Evolutionary conservation across 2,888 invertebrate species (phyloP).

Genomic region (Cinara cedri): DNA sequence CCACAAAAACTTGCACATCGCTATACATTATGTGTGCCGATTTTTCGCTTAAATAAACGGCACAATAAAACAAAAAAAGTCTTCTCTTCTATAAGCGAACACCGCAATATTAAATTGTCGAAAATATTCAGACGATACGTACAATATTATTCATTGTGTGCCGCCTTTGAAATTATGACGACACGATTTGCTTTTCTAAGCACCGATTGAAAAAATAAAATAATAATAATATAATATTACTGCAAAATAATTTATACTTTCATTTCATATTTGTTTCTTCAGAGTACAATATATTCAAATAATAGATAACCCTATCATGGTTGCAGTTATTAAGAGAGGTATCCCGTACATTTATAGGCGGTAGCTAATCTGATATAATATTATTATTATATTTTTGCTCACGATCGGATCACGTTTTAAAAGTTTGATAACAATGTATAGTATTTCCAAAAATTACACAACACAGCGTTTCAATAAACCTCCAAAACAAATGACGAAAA

Average conservation of each 20-base stretch:
- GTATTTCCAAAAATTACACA: background rate
- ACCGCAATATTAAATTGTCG: too few relatives aligned
- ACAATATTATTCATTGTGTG: too few relatives aligned
- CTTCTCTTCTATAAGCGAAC: too few relatives aligned
- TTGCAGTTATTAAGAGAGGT: background rate
- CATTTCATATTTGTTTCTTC: too few relatives aligned
- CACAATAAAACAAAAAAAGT: background rate
- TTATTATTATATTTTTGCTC: too few relatives aligned
- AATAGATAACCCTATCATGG: background rate
- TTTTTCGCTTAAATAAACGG: conserved; percentile 19
- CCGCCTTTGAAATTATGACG: too few relatives aligned
- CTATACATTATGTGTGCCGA: background rate
- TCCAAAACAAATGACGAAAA: background rate
- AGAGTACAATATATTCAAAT: background rate
- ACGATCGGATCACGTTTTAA: background rate
- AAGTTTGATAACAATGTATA: background rate
- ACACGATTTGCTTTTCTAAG: too few relatives aligned
- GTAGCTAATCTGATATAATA: too few relatives aligned
- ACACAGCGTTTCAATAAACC: background rate
- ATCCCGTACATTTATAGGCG: background rate
- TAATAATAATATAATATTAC: too few relatives aligned
- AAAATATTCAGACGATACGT: too few relatives aligned
- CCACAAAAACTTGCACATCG: conserved; percentile 33
- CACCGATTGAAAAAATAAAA: too few relatives aligned
- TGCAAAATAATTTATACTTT: too few relatives aligned